Evolutionary conservation across 2,888 invertebrate genomes (phyloP), one percentile per base, ranked within the genome.

Genomic region (Seladonia tumulorum): DNA sequence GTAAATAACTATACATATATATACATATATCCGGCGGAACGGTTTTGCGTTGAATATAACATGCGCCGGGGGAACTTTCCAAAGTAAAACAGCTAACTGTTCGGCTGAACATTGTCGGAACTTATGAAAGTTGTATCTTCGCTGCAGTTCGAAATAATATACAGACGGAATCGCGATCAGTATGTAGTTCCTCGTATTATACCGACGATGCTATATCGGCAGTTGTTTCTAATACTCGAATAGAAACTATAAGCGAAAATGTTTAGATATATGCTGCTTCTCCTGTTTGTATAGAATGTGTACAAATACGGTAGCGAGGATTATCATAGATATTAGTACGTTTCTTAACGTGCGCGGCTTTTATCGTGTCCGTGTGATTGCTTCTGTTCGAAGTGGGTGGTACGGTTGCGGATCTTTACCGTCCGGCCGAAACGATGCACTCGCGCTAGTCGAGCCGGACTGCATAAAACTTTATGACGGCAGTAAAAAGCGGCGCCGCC

Each of bases 341-440:
- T 63, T 80, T 66, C 22, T 60, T 84, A 45, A 2, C 14, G 35
- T 77, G 35, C 22, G n/a, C 60, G 81, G 70, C 79, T 89, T 88
- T 90, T 87, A 91, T 92, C 91, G 90, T 93, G 91, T 90, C 84
- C 83, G 78, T 78, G 45, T 14, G 91, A 93, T 93, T 91, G 91
- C 89, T 82, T 79, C 39, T 47, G 25, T 18, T 42, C 76, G 29
- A 78, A 78, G 78, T 72, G 80, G 72, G 74, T 79, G 89, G 71
- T 63, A 63, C 79, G 25, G 25, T 16, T 10, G n/a, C 35, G 29
- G 76, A 81, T 89, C 81, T 74, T 79, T 71, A 68, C 49, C 53
- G 76, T 82, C 45, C 76, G 53, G 76, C 42, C 72, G 63, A 45
- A 60, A 75, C 66, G 70, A 74, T 70, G 81, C 79, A 16, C 57